Evolutionary conservation across 2,797 vertebrate species (phyloP).

Genomic region (Sitta carolinensis): DNA sequence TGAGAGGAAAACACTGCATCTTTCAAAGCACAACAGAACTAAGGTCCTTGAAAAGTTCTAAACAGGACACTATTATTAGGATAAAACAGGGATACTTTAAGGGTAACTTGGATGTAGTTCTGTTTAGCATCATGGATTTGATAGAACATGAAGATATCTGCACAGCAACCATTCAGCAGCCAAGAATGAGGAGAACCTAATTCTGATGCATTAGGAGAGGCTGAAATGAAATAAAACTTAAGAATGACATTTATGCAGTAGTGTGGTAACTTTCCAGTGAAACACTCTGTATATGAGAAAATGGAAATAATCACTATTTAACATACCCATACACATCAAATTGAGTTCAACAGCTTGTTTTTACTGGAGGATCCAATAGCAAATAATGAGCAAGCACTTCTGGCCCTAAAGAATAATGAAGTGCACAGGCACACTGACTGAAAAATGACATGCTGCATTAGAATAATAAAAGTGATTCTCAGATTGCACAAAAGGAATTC

Average conservation of each 20-base stretch:
- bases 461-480: neutral
- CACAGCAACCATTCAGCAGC: neutral
- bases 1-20: neutral
- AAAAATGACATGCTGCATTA: neutral
- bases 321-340: neutral
- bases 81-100: neutral
- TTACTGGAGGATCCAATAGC: neutral
- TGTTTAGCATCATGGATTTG: neutral
- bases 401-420: neutral
- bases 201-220: neutral
- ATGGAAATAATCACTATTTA: neutral
- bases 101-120: neutral
- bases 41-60: neutral
- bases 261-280: neutral
- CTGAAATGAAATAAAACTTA: neutral
- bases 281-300: neutral
- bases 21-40: neutral
- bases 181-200: neutral
- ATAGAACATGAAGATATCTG: neutral
- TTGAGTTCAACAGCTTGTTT: neutral
- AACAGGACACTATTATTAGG: neutral
- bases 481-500: neutral
- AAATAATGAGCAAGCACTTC: neutral
- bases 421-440: neutral
- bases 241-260: neutral